These are phyloP conservation scores for Catharus ustulatus DNA, from an alignment of 2,797 vertebrate genomes.

Conservation along the genomic window DNA sequence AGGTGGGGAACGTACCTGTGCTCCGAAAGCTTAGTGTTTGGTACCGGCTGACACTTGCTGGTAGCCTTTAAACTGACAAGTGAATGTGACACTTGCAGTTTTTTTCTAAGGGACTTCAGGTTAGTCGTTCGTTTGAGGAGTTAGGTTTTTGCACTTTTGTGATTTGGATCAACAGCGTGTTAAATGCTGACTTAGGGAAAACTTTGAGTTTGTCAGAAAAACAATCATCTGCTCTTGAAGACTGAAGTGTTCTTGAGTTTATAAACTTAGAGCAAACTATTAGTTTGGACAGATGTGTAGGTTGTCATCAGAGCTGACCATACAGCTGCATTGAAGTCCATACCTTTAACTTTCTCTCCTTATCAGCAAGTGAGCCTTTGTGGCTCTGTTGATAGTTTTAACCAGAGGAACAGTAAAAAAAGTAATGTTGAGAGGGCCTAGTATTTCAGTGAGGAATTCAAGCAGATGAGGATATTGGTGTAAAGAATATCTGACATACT, in stretches of 20 bases:
- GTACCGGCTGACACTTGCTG: background rate
- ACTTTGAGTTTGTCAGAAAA: background rate
- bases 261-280: background rate
- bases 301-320: background rate
- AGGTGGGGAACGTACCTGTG: background rate
- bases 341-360: background rate
- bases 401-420: background rate
- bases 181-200: background rate
- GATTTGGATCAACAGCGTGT: background rate
- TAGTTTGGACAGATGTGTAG: accelerated
- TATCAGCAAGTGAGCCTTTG: background rate
- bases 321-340: background rate
- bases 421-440: background rate
- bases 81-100: background rate
- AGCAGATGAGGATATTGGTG: background rate
- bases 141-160: background rate
- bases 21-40: background rate
- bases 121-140: background rate
- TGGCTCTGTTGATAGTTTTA: background rate
- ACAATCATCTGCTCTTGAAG: background rate
- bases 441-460: background rate
- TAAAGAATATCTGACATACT: background rate
- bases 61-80: background rate
- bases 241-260: background rate
- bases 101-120: background rate